These are phyloP conservation scores for Eupeodes luniger DNA, from an alignment of 2,888 invertebrate species.

Conservation along the genomic window DNA sequence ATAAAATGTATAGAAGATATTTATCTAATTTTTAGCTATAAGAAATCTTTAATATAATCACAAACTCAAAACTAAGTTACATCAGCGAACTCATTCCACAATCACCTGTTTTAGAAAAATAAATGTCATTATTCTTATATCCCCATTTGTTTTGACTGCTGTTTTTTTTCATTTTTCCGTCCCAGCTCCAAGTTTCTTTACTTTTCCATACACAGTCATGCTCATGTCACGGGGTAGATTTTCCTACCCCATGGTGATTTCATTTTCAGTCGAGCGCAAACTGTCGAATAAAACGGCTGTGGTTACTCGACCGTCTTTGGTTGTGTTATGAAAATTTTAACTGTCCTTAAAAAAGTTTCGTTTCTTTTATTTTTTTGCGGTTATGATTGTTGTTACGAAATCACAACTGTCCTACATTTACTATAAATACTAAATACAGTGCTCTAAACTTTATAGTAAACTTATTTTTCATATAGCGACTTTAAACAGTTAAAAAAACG, in stretches of 20 bases:
- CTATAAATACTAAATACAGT: background rate
- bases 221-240: slow-evolving; percentile 48
- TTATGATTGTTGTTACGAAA: slow-evolving; percentile 71
- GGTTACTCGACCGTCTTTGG: slow-evolving; percentile 64
- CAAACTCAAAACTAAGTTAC: no score
- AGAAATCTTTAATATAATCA: no score
- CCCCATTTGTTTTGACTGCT: slow-evolving; percentile 33
- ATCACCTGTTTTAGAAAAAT: slow-evolving; percentile 57
- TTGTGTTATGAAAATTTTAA: slow-evolving; percentile 74
- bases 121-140: slow-evolving; percentile 45
- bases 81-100: background rate
- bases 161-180: background rate
- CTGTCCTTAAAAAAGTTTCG: slow-evolving; percentile 54
- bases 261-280: slow-evolving; percentile 81
- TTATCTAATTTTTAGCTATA: no score
- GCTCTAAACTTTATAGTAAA: slow-evolving; percentile 11
- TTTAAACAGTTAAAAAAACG: slow-evolving; percentile 26
- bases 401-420: slow-evolving; percentile 46
- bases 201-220: slow-evolving; percentile 46
- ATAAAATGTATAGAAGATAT: no score
- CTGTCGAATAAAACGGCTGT: slow-evolving; percentile 81
- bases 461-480: background rate
- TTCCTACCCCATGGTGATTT: slow-evolving; percentile 64
- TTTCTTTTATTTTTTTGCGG: slow-evolving; percentile 59
- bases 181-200: slow-evolving; percentile 32